Evolutionary conservation across 1,140 invertebrate species (phyloP).

Genomic region (Drosophila lini): DNA sequence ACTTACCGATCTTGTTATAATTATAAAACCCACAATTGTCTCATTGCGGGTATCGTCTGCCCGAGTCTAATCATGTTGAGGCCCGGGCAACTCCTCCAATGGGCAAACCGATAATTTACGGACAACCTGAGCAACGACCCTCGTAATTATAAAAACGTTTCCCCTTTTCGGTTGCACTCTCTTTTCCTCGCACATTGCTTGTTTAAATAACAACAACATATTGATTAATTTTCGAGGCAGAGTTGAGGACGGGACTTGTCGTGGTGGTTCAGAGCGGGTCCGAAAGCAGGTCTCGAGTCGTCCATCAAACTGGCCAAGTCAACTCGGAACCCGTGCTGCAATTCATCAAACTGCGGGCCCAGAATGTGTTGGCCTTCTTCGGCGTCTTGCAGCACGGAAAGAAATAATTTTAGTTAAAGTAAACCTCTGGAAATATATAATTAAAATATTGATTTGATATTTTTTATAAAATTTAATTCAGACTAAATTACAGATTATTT

Average conservation of each 20-base stretch:
- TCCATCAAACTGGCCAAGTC: conserved; percentile 51
- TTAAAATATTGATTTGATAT: neutral
- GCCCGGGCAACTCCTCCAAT: conserved; percentile 40
- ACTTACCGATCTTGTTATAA: conserved; percentile 53
- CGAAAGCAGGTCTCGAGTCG: conserved; percentile 59
- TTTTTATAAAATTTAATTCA: neutral
- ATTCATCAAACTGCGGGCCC: conserved; percentile 66
- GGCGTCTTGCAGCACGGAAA: conserved; percentile 5
- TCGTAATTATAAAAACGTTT: conserved; percentile 77
- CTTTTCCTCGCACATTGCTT: conserved; percentile 30
- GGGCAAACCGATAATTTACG: conserved; percentile 71
- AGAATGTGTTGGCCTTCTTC: conserved; percentile 13
- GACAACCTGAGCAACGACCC: conserved; percentile 68
- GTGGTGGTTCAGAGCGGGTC: conserved; percentile 19
- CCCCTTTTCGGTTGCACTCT: conserved; percentile 15
- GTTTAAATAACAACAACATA: conserved; percentile 68
- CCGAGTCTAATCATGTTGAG: conserved; percentile 48
- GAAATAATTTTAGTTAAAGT: neutral
- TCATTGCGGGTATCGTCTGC: conserved; percentile 35
- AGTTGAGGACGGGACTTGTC: conserved; percentile 47
- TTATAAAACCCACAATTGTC: conserved; percentile 54
- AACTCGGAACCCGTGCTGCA: conserved; percentile 55
- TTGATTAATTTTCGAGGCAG: conserved; percentile 68
- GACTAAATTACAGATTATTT: neutral
- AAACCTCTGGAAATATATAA: neutral